Evolutionary conservation across 2,797 vertebrate species (phyloP).

Genomic region (Bucorvus abyssinicus): DNA sequence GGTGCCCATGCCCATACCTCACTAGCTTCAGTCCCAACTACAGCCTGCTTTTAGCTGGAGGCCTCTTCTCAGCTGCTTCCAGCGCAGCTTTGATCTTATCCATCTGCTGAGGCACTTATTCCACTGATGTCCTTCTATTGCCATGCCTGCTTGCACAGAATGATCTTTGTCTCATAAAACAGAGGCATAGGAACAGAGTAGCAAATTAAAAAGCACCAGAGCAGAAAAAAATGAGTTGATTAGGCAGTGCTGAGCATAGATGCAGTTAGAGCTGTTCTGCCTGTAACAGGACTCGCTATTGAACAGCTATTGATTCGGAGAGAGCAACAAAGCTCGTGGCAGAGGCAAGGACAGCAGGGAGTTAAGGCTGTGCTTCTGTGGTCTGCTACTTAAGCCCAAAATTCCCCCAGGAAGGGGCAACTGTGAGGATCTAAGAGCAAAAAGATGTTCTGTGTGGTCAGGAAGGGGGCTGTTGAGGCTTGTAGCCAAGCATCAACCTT

Average conservation of each 20-base stretch:
- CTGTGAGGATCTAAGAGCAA: not conserved
- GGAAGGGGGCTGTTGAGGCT: not conserved
- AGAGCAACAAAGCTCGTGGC: not conserved
- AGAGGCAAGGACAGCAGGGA: constrained; percentile 4
- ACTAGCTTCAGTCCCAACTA: not conserved
- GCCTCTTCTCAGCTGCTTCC: not conserved
- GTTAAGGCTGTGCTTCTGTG: not conserved
- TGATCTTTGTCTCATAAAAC: not conserved
- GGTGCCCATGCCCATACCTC: not conserved
- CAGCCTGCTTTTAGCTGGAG: not conserved
- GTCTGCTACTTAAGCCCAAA: not conserved
- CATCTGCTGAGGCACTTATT: not conserved
- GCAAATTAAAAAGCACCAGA: constrained; percentile 65
- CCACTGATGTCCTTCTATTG: not conserved
- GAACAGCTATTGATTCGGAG: constrained; percentile 35
- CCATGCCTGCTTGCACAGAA: not conserved
- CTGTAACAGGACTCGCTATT: not conserved
- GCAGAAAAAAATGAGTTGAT: constrained; percentile 36
- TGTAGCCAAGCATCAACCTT: not conserved
- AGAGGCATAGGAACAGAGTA: constrained; percentile 19
- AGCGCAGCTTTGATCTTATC: constrained; percentile 22
- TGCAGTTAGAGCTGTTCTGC: constrained; percentile 6
- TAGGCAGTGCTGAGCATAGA: not conserved
- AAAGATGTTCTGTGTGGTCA: not conserved
- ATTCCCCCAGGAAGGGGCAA: not conserved